Conservation (phyloP, 2,113 vertebrate genomes). For the Tretioscincus oriximinensis region DNA sequence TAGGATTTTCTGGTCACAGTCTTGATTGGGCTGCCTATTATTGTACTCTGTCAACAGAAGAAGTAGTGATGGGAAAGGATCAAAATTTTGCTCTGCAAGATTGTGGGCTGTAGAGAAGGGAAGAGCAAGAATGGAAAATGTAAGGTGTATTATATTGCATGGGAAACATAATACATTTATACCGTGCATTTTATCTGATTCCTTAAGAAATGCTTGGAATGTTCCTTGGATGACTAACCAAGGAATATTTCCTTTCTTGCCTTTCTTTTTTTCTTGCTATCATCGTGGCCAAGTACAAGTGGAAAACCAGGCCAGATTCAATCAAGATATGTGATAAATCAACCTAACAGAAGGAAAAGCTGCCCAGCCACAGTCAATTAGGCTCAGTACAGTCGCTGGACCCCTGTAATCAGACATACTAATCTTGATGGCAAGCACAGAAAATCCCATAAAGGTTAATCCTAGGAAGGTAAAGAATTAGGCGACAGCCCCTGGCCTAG, state of each 20-base stretch:
- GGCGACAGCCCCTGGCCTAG: not conserved
- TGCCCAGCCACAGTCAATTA: conserved; percentile 45
- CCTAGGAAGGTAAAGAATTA: conserved; percentile 29
- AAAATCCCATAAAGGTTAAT: conserved; percentile 42
- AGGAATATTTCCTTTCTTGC: conserved; percentile 9
- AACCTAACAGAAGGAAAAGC: conserved; percentile 42
- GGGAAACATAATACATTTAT: no score
- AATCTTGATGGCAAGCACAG: conserved; percentile 29
- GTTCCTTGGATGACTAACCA: conserved; percentile 12
- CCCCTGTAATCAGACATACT: conserved; percentile 38
- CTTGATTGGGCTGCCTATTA: not conserved
- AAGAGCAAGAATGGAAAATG: not conserved
- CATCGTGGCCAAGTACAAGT: not conserved
- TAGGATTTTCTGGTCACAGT: conserved; percentile 31
- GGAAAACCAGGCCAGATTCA: conserved; percentile 37
- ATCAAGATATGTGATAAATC: conserved; percentile 31
- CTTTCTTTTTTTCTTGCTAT: conserved; percentile 29
- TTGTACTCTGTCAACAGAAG: conserved; percentile 19
- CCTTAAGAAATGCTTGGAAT: conserved; percentile 49
- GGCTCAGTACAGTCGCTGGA: conserved; percentile 10
- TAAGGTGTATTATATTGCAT: not conserved
- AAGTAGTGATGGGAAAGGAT: conserved; percentile 9
- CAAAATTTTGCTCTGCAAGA: not conserved
- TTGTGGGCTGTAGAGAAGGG: not conserved
- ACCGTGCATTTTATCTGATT: not conserved